phyloP scores from a whole-genome alignment of 2,888 invertebrate species.

The Agrotis segetum region DNA sequence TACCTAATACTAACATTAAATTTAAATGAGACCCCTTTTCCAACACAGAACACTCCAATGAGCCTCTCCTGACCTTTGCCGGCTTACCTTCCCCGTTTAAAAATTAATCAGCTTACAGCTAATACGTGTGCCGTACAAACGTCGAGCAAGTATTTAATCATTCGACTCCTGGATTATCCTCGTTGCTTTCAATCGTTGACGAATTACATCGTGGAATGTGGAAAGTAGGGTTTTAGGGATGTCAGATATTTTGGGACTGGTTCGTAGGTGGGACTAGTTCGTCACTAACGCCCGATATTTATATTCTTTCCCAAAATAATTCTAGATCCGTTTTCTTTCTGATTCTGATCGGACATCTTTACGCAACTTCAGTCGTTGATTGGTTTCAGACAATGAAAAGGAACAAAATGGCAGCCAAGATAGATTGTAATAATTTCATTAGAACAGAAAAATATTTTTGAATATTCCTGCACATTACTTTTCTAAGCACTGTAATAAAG shows the following conservation, averaged over 20 bases:
- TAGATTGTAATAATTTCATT: no score
- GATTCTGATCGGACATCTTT: no score
- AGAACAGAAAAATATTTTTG: no score
- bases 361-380: no score
- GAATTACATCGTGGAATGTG: slow-evolving; percentile 23
- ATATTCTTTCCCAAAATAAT: no score
- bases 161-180: slow-evolving; percentile 47
- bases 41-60: slow-evolving; percentile 10
- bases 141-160: slow-evolving; percentile 56
- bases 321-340: no score
- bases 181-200: slow-evolving; percentile 19
- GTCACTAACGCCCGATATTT: no score
- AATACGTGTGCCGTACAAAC: slow-evolving; percentile 38
- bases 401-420: no score
- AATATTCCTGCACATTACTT: background rate
- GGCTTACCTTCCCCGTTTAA: slow-evolving; percentile 21
- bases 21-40: background rate
- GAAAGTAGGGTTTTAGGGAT: background rate
- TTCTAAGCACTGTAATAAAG: background rate
- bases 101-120: slow-evolving; percentile 49
- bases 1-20: background rate
- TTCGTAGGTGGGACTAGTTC: no score
- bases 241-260: background rate
- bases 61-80: slow-evolving; percentile 29
- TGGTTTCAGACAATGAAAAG: no score